A percentile compares a stretch with the other conserved stretches of the same genome.
These are phyloP conservation scores for Holacanthella duospinosa DNA, from an alignment of 2,888 invertebrate genomes.

Conservation along the genomic window DNA sequence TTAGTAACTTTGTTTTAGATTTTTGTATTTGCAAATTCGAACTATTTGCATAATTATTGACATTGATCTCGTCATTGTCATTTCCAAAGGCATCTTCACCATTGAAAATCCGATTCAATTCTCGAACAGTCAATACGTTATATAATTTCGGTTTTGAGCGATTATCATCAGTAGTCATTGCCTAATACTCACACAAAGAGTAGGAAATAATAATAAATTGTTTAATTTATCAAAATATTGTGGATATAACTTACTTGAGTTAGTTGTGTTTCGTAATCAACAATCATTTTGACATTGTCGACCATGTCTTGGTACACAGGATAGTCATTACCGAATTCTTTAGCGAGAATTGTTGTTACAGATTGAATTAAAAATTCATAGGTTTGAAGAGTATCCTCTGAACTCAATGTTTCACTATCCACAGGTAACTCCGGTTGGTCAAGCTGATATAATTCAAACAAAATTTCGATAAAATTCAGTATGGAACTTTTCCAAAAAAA, in stretches of 20 bases:
- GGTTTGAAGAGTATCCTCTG: background rate
- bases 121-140: constrained; percentile 23
- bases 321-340: background rate
- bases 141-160: constrained; percentile 26
- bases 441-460: background rate
- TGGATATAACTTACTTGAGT: background rate
- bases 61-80: too few relatives aligned
- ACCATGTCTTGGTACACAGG: background rate
- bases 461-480: background rate
- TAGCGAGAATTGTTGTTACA: background rate
- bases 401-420: background rate
- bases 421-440: background rate
- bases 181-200: too few relatives aligned
- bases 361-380: background rate
- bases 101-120: constrained; percentile 23
- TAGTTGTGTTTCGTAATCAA: background rate
- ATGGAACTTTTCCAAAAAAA: too few relatives aligned
- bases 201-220: background rate
- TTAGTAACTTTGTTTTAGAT: too few relatives aligned
- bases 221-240: too few relatives aligned
- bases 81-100: too few relatives aligned
- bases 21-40: too few relatives aligned
- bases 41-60: too few relatives aligned
- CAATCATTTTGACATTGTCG: background rate
- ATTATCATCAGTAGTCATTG: constrained; percentile 23